A percentile compares a stretch with the other conserved stretches of the same genome.
phyloP scores from a whole-genome alignment of 2,797 vertebrate species.

The Crenichthys baileyi region DNA sequence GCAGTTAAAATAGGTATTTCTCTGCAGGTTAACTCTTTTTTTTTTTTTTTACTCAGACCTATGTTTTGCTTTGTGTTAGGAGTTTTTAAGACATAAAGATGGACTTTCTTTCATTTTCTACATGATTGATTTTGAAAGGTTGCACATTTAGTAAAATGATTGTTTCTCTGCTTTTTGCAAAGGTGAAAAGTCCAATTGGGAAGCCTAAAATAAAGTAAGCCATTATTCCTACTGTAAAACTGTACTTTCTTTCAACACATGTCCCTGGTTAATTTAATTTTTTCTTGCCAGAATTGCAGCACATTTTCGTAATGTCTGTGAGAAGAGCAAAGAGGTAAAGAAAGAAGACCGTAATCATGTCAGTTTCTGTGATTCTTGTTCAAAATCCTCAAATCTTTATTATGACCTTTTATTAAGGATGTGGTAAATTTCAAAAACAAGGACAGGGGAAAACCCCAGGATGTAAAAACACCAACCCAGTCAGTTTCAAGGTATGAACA shows the following conservation, averaged over 20 bases:
- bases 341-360: background rate
- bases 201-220: slow-evolving; percentile 76
- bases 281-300: slow-evolving; percentile 73
- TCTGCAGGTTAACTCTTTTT: too few relatives aligned
- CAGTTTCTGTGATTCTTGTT: background rate
- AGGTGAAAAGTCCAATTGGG: slow-evolving; percentile 40
- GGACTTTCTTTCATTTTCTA: too few relatives aligned
- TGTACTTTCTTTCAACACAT: background rate
- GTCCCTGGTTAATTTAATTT: slow-evolving; percentile 21
- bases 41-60: background rate
- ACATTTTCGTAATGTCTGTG: slow-evolving; percentile 47
- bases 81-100: background rate
- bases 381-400: background rate
- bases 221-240: background rate
- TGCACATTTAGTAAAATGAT: background rate
- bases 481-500: slow-evolving; percentile 54
- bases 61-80: background rate
- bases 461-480: slow-evolving; percentile 4
- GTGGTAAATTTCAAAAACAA: slow-evolving; percentile 5
- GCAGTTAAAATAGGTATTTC: background rate
- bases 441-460: background rate
- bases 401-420: slow-evolving; percentile 25
- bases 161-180: background rate
- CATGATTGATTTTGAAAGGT: background rate
- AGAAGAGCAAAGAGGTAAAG: slow-evolving; percentile 67